Base-by-base conservation (phyloP, 2,113 vertebrate species). In the Chloropsis cyanopogon region DNA sequence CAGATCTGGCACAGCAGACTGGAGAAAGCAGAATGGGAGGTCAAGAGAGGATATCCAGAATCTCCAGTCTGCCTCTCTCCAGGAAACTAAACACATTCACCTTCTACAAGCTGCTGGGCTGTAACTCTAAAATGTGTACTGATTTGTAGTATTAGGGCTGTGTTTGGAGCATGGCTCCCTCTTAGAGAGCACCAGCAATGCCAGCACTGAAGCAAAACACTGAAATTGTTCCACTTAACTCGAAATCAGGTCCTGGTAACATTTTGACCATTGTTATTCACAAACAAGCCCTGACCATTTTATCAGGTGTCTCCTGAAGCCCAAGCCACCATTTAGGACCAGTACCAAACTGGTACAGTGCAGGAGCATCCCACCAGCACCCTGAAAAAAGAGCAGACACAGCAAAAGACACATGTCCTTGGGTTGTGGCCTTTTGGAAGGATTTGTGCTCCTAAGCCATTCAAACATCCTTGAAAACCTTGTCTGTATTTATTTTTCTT, bases 401-500 rank as follows among this genome's bases (percentile, higher is more conserved):
- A 77, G 63, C 29, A 92, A 53, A 85, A 31, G n/a, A 76, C 29
- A 6, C 31, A 22, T 15, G 18, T 56, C 78, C 29, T 52, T 41
- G 53, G 18, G 37, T 4, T 44, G 26, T 31, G 21, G 46, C 26
- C 42, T 79, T 82, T 73, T 2, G 3, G 66, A 90, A 80, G 23
- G 25, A 44, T 77, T 15, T 86, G 56, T 77, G 29, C 33, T 80
- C 42, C 42, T 46, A 63, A 89, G 72, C 31, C 9, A 13, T 66
- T 59, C 52, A 61, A 78, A 78, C 10, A 61, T 12, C 26, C 52
- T 78, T 81, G 59, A 86, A 93, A 90, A 88, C 22, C 24, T 47
- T 63, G 50, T 17, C 75, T 77, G 63, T 59, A 56, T 70, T 89
- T 88, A 69, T 59, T 68, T 70, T 93, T 50, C 59, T 76, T 83